These are phyloP conservation scores for Drosophila nannoptera DNA, from an alignment of 1,140 invertebrate genomes.

Conservation along the genomic window DNA sequence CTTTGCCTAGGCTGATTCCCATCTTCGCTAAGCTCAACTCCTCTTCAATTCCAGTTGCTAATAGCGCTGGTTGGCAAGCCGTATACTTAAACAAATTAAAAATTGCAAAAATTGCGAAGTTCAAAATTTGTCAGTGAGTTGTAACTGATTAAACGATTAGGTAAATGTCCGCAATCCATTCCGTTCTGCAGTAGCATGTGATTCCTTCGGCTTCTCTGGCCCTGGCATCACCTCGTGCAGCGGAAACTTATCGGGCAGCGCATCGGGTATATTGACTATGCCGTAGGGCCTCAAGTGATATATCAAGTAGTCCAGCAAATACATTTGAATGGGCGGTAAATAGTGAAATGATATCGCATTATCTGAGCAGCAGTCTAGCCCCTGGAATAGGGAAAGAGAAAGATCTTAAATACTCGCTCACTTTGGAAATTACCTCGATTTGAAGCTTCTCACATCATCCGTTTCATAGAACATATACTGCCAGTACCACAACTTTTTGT, in stretches of 20 bases:
- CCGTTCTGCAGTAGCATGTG: no score
- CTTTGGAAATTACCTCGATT: not conserved
- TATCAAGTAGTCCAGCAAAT: slow-evolving; percentile 96
- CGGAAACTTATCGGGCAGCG: slow-evolving; percentile 56
- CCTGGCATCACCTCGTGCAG: slow-evolving; percentile 63
- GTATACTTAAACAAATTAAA: no score
- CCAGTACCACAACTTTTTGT: slow-evolving; percentile 96
- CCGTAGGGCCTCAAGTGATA: slow-evolving; percentile 97
- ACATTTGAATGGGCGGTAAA: slow-evolving; percentile 95
- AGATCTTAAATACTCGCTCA: not conserved
- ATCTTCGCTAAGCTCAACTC: no score
- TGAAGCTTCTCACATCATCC: slow-evolving; percentile 84
- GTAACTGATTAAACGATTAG: no score
- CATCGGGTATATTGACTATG: slow-evolving; percentile 79
- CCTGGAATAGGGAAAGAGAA: slow-evolving; percentile 81
- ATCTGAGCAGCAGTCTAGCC: slow-evolving; percentile 97
- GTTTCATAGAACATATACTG: slow-evolving; percentile 95
- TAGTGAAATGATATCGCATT: slow-evolving; percentile 98
- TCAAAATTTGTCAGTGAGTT: no score
- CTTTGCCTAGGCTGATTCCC: no score
- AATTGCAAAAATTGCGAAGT: no score
- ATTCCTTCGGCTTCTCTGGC: slow-evolving; percentile 43
- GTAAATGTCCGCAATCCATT: no score
- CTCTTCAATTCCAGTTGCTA: no score
- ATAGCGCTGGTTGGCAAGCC: no score